A percentile compares a stretch with the other conserved stretches of the same genome.
phyloP scores from a whole-genome alignment of 2,113 vertebrate species.

The Trematocara macrostoma region DNA sequence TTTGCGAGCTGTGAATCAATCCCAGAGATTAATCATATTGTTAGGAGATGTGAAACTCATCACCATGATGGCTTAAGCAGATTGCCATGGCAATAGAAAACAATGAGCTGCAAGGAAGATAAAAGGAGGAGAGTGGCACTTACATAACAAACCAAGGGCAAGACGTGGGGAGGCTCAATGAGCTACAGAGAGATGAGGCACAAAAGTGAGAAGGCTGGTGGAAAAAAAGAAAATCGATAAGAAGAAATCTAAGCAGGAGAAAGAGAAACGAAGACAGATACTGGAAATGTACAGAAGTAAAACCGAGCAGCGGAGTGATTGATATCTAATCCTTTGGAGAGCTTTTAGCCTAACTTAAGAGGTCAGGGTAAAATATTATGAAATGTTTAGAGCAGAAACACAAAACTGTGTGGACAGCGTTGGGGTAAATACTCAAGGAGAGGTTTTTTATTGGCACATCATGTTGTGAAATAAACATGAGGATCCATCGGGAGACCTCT shows the following conservation, averaged over 20 bases:
- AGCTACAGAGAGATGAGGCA: slow-evolving; percentile 7
- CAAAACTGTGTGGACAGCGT: neutral
- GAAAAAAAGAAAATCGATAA: slow-evolving; percentile 40
- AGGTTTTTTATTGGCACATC: slow-evolving; percentile 51
- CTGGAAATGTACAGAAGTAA: slow-evolving; percentile 29
- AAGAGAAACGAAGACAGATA: slow-evolving; percentile 32
- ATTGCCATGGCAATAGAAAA: slow-evolving; percentile 54
- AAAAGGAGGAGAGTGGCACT: slow-evolving; percentile 30
- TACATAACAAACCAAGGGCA: slow-evolving; percentile 51
- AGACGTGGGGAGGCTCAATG: slow-evolving; percentile 2
- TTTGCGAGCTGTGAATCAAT: slow-evolving; percentile 20
- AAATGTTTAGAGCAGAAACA: slow-evolving; percentile 11
- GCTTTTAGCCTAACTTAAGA: slow-evolving; percentile 31
- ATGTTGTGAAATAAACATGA: slow-evolving; percentile 61
- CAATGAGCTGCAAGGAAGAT: slow-evolving; percentile 1
- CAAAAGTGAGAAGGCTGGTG: slow-evolving; percentile 3
- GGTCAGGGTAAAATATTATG: slow-evolving; percentile 27
- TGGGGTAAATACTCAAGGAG: slow-evolving; percentile 22
- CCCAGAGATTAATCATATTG: slow-evolving; percentile 20
- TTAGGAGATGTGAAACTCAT: slow-evolving; percentile 23
- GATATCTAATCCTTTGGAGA: slow-evolving; percentile 26
- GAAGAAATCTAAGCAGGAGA: slow-evolving; percentile 30
- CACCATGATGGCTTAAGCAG: slow-evolving; percentile 5
- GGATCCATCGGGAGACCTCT: slow-evolving; percentile 35
- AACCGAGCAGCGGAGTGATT: slow-evolving; percentile 8